A percentile compares a stretch with the other conserved stretches of the same genome.
These are phyloP conservation scores for Styela plicata DNA, from an alignment of 23 tunicate species.

Conservation along the genomic window DNA sequence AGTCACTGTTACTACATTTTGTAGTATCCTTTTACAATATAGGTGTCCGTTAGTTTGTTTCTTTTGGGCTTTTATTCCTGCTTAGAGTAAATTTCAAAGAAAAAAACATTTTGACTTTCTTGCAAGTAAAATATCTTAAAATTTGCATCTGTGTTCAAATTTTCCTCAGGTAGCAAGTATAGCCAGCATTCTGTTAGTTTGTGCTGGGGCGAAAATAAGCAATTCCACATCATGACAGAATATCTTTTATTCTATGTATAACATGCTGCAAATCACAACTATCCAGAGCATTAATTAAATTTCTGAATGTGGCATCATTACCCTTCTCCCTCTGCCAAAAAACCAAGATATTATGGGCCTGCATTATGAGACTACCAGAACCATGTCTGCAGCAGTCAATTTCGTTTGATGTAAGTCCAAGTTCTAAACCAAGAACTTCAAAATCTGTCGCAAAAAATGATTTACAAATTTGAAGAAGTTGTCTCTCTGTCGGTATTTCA, in stretches of 20 bases:
- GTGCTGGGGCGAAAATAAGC: too few relatives aligned
- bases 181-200: too few relatives aligned
- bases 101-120: too few relatives aligned
- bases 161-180: too few relatives aligned
- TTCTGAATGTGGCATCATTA: neutral
- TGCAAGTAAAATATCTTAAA: too few relatives aligned
- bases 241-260: neutral
- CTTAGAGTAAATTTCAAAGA: too few relatives aligned
- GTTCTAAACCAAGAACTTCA: constrained; percentile 32
- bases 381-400: constrained; percentile 28
- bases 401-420: constrained; percentile 31
- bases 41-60: too few relatives aligned
- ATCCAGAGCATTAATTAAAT: neutral
- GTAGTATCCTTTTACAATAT: too few relatives aligned
- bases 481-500: constrained; percentile 31
- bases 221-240: too few relatives aligned
- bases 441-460: constrained; percentile 26
- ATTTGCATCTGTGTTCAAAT: too few relatives aligned
- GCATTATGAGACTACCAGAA: constrained; percentile 7
- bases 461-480: constrained; percentile 49
- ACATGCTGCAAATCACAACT: neutral
- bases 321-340: constrained; percentile 14
- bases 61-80: too few relatives aligned
- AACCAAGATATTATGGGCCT: constrained; percentile 38
- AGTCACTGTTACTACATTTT: too few relatives aligned